phyloP scores from a whole-genome alignment of 1,140 invertebrate genomes.

The Nylanderia fulva region DNA sequence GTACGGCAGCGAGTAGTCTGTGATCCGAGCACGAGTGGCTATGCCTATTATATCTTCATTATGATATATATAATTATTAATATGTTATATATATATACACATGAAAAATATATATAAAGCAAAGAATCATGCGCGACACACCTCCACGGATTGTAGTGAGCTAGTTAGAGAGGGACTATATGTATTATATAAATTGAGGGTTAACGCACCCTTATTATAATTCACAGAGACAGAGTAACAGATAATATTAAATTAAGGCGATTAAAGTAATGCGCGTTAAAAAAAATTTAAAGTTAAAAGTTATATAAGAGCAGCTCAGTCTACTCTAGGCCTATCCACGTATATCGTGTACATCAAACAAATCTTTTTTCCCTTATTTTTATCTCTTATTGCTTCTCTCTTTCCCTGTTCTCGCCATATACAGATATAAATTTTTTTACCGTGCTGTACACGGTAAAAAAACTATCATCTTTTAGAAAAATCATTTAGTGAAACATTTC shows the following conservation, averaged over 20 bases:
- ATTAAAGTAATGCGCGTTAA: constrained; percentile 74
- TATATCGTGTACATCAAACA: constrained; percentile 52
- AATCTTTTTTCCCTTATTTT: constrained; percentile 64
- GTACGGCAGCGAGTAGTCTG: constrained; percentile 85
- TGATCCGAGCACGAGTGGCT: constrained; percentile 85
- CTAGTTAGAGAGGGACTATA: constrained; percentile 80
- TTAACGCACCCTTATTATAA: constrained; percentile 54
- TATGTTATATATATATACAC: constrained; percentile 80
- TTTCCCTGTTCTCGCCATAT: constrained; percentile 12
- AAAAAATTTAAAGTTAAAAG: constrained; percentile 73
- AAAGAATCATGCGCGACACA: constrained; percentile 77
- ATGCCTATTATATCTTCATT: constrained; percentile 85
- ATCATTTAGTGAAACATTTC: constrained; percentile 55
- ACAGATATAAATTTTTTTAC: no score
- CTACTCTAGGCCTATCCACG: constrained; percentile 80
- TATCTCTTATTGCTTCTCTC: constrained; percentile 58
- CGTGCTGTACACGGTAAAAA: constrained; percentile 34
- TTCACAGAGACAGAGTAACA: constrained; percentile 68
- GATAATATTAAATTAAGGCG: constrained; percentile 75
- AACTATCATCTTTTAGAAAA: constrained; percentile 52
- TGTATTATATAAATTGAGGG: constrained; percentile 77
- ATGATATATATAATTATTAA: constrained; percentile 82
- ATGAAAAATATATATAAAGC: constrained; percentile 77
- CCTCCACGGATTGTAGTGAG: constrained; percentile 78
- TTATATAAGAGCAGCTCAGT: constrained; percentile 77